Evolutionary conservation across 2,113 vertebrate species (phyloP).

Genomic region (Mustela nigripes): DNA sequence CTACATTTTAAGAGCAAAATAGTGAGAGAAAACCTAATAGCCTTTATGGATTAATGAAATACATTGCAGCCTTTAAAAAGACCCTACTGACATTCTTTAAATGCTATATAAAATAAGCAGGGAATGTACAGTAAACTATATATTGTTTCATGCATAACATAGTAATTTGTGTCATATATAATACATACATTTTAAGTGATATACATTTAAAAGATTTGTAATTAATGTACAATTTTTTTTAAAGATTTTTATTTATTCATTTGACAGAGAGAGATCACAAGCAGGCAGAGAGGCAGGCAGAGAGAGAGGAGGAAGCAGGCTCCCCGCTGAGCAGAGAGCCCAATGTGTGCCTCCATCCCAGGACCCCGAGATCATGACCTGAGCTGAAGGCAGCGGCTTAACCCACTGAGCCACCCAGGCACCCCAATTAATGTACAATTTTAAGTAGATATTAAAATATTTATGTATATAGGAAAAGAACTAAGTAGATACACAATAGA

Average conservation of each 20-base stretch:
- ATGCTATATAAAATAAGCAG: neutral
- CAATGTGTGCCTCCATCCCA: too few relatives aligned
- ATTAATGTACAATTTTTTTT: neutral
- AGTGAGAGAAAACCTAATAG: neutral
- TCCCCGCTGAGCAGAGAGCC: too few relatives aligned
- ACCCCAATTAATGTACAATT: neutral
- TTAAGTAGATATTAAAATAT: neutral
- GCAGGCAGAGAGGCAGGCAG: too few relatives aligned
- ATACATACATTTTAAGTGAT: neutral
- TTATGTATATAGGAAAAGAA: neutral
- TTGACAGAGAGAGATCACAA: too few relatives aligned
- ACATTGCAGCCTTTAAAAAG: neutral
- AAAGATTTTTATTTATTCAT: too few relatives aligned
- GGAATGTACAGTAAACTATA: neutral
- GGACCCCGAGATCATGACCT: too few relatives aligned
- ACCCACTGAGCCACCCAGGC: too few relatives aligned
- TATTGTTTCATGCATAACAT: neutral
- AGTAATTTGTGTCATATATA: neutral
- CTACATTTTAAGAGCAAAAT: neutral
- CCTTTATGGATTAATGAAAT: neutral
- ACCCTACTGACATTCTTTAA: neutral
- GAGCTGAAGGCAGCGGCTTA: too few relatives aligned
- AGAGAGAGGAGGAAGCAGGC: too few relatives aligned
- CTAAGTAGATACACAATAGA: neutral
- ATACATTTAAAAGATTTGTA: neutral